Evolutionary conservation across 2,888 invertebrate species (phyloP), one percentile per base, ranked within the genome.

Genomic region (Adelphocoris suturalis): DNA sequence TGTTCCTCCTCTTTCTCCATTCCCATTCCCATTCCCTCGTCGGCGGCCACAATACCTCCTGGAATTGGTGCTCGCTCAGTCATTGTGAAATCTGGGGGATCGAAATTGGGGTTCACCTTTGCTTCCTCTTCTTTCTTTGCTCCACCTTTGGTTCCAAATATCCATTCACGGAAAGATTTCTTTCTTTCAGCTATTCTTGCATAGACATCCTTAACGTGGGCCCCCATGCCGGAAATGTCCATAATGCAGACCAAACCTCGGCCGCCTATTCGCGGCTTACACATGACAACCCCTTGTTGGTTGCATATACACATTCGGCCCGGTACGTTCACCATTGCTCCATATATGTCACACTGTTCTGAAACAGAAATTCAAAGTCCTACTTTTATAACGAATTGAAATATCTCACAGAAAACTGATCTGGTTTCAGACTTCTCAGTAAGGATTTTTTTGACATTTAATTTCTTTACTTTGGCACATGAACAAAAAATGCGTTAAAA

Each of bases 21-120:
- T 13, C 1, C 52, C 13, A 19, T 19, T 19, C 68, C 68, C 19
- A 68, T 5, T 12, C 5, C 23, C 11, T 23, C 23, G 0, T 27
- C 13, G 11, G 2, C 68, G 0, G 0, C 19, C 13, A 23, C 68
- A 11, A 68, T 68, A 7, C 68, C 68, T n/a, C 68, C 68, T 12
- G 0, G 23, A 23, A 68, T 68, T 2, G 68, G 2, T 12, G 68
- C 23, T 4, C 68, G 68, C 3, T 19, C 23, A 12, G 68, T 68
- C 68, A 68, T 68, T 5, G 68, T 68, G 68, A 68, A 68, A 9
- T 68, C 68, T 4, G 68, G 68, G 12, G 68, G 68, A 11, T 68
- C 68, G 68, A 68, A 68, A 27, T 68, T 9, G 0, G 19, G 23
- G 27, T 68, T 23, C 23, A 68, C 23, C 13, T 52, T 3, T 52